A percentile compares a stretch with the other conserved stretches of the same genome.
phyloP scores from a whole-genome alignment of 2,113 vertebrate genomes.

The Conger conger region DNA sequence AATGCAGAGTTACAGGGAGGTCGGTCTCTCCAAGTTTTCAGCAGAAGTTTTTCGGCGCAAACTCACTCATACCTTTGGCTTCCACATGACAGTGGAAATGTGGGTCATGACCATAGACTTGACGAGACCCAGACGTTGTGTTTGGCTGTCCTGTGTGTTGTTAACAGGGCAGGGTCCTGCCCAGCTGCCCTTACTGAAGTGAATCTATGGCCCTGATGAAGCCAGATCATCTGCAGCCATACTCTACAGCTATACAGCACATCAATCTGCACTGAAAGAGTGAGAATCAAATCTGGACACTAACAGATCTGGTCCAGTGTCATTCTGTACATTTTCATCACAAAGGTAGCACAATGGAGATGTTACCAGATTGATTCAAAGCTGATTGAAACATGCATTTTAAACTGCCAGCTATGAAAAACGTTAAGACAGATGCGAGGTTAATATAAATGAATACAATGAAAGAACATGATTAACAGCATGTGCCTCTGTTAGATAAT shows the following conservation, averaged over 20 bases:
- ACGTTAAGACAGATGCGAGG: not conserved
- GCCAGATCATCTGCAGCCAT: not conserved
- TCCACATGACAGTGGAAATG: too few relatives aligned
- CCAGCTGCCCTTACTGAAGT: not conserved
- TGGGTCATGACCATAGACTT: too few relatives aligned
- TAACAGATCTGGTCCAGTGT: not conserved
- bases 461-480: not conserved
- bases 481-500: too few relatives aligned
- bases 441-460: not conserved
- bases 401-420: not conserved
- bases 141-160: not conserved
- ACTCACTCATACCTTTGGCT: too few relatives aligned
- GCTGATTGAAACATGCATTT: not conserved
- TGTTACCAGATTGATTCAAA: not conserved
- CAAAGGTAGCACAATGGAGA: not conserved
- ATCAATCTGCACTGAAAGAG: not conserved
- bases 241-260: not conserved
- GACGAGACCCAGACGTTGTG: too few relatives aligned
- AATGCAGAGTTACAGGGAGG: too few relatives aligned
- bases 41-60: too few relatives aligned
- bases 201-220: not conserved
- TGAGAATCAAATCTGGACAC: constrained; percentile 1
- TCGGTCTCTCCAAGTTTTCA: too few relatives aligned
- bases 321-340: not conserved
- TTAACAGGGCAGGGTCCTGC: not conserved